Evolutionary conservation across 2,113 vertebrate species (phyloP).

Genomic region (Hoplias malabaricus): DNA sequence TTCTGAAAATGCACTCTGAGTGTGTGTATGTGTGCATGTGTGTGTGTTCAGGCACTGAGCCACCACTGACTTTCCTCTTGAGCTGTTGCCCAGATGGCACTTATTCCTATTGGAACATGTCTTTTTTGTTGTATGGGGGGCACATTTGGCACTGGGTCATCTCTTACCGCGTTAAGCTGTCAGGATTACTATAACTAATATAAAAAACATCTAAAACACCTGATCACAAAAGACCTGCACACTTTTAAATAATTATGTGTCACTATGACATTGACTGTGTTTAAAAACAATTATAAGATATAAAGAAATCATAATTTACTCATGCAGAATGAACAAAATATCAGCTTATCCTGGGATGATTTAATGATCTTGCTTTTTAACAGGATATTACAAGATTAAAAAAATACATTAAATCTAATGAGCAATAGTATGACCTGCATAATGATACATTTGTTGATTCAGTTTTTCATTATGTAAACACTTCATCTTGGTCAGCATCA

Average conservation of each 20-base stretch:
- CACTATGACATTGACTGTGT: neutral
- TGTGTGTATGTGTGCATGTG: conserved; percentile 11
- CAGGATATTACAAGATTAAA: too few species aligned
- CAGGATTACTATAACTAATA: conserved; percentile 28
- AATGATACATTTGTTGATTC: too few species aligned
- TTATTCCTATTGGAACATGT: conserved; percentile 41
- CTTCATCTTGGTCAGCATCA: too few species aligned
- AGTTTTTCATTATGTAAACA: too few species aligned
- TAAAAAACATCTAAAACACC: neutral
- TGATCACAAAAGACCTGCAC: neutral
- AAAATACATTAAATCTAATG: neutral
- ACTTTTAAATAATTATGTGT: conserved; percentile 22
- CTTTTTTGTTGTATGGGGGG: conserved; percentile 39
- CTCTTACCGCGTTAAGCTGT: conserved; percentile 33
- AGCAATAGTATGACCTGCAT: neutral
- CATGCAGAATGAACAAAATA: neutral
- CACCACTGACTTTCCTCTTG: conserved; percentile 46
- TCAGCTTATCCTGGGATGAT: neutral
- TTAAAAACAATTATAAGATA: neutral
- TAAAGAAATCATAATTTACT: neutral
- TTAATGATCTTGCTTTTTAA: too few species aligned
- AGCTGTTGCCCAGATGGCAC: conserved; percentile 44
- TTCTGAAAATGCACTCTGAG: conserved; percentile 5
- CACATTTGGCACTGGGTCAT: conserved; percentile 22
- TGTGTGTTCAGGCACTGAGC: conserved; percentile 32